Percentiles rank a stretch among this genome's conserved stretches.
Evolutionary conservation across 1,140 invertebrate genomes (phyloP).

Genomic region (Dendroctonus valens): DNA sequence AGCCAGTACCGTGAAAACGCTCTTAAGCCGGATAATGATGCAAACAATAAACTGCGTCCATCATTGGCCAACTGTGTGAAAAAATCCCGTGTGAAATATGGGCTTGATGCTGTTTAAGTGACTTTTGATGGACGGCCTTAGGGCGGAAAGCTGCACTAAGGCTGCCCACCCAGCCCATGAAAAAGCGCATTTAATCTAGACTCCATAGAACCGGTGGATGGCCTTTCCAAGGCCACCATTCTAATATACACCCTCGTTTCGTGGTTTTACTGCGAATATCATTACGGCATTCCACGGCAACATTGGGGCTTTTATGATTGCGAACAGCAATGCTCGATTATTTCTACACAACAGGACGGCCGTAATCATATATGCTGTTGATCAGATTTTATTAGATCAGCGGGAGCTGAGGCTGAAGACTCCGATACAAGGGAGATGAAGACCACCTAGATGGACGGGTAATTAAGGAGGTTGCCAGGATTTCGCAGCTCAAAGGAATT

Average conservation of each 20-base stretch:
- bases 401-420: conserved; percentile 3
- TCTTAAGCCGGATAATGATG: conserved; percentile 4
- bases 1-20: conserved; percentile 3
- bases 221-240: conserved; percentile 8
- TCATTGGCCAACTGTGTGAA: background rate
- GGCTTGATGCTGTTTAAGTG: too few species aligned
- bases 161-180: too few species aligned
- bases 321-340: conserved; percentile 1
- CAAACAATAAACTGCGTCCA: background rate
- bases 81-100: too few species aligned
- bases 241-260: background rate
- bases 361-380: conserved; percentile 1
- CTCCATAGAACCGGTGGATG: background rate
- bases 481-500: too few species aligned
- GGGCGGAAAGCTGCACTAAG: too few species aligned
- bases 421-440: too few species aligned
- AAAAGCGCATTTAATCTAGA: too few species aligned
- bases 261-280: conserved; percentile 6
- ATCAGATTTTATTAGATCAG: conserved; percentile 13
- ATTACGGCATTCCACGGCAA: conserved; percentile 10
- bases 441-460: too few species aligned
- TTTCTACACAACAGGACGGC: background rate
- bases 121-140: too few species aligned
- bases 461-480: too few species aligned
- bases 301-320: conserved; percentile 10